phyloP scores from a whole-genome alignment of 2,888 invertebrate genomes.

The Andrena hattorfiana region DNA sequence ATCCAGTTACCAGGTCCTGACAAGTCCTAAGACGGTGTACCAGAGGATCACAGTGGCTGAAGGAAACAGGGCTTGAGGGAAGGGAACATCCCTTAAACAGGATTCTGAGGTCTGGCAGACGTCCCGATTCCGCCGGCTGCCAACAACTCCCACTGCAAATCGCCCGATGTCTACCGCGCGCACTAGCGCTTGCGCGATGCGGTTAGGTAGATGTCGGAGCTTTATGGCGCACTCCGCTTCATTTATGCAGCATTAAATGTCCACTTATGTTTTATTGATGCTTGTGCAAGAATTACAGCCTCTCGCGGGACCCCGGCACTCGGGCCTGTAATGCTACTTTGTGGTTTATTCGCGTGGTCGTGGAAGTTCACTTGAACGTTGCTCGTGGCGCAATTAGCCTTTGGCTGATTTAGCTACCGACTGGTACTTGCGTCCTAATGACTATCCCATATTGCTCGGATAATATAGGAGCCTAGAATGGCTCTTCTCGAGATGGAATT shows the following conservation, averaged over 20 bases:
- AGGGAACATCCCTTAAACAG: not conserved
- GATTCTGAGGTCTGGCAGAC: not conserved
- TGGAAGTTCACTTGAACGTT: no score
- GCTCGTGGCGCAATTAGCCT: no score
- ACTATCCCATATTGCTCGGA: no score
- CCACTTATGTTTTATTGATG: constrained; percentile 31
- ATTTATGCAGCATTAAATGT: not conserved
- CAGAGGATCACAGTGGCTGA: not conserved
- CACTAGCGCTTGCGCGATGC: not conserved
- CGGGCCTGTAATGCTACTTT: no score
- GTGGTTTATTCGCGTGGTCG: no score
- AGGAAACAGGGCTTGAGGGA: not conserved
- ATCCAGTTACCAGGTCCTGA: constrained; percentile 18
- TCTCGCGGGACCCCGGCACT: no score
- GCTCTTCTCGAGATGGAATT: no score
- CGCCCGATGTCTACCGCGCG: not conserved
- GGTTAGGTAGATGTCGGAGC: no score
- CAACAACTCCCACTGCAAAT: not conserved
- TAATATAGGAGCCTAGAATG: no score
- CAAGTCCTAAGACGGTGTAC: not conserved
- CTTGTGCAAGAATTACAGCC: no score
- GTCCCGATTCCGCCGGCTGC: not conserved
- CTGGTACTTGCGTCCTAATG: no score
- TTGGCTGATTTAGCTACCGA: no score
- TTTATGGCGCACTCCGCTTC: constrained; percentile 2